A percentile compares a stretch with the other conserved stretches of the same genome.
Evolutionary conservation across 1,140 invertebrate species (phyloP).

Genomic region (Latrodectus geometricus): DNA sequence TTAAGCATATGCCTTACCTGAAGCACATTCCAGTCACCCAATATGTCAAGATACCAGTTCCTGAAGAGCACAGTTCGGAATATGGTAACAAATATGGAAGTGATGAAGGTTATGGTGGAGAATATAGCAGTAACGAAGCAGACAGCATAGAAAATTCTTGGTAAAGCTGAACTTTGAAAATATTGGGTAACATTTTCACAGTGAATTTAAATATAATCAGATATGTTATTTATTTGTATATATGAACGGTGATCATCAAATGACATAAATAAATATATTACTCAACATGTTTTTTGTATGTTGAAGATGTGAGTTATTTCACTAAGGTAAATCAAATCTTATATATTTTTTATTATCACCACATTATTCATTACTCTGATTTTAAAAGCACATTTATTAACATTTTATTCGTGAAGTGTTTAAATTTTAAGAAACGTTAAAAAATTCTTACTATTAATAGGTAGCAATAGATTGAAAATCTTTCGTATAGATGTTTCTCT

Average conservation of each 20-base stretch:
- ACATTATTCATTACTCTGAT: too few relatives aligned
- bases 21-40: slow-evolving; percentile 34
- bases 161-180: background rate
- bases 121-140: background rate
- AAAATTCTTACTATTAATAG: too few relatives aligned
- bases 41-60: slow-evolving; percentile 20
- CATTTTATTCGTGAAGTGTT: too few relatives aligned
- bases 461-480: too few relatives aligned
- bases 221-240: slow-evolving; percentile 4
- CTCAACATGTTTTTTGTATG: background rate
- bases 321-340: background rate
- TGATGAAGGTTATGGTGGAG: background rate
- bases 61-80: background rate
- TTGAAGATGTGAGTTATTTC: background rate
- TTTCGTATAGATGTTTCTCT: too few relatives aligned
- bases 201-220: background rate
- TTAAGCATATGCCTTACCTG: background rate
- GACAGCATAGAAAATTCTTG: background rate
- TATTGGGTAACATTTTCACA: background rate
- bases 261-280: background rate
- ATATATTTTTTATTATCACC: background rate
- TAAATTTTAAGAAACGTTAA: too few relatives aligned
- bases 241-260: background rate
- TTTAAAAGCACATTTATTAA: too few relatives aligned
- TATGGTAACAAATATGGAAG: slow-evolving; percentile 5